Conservation (phyloP, 1,140 invertebrate species). For the Epicauta chinensis region DNA sequence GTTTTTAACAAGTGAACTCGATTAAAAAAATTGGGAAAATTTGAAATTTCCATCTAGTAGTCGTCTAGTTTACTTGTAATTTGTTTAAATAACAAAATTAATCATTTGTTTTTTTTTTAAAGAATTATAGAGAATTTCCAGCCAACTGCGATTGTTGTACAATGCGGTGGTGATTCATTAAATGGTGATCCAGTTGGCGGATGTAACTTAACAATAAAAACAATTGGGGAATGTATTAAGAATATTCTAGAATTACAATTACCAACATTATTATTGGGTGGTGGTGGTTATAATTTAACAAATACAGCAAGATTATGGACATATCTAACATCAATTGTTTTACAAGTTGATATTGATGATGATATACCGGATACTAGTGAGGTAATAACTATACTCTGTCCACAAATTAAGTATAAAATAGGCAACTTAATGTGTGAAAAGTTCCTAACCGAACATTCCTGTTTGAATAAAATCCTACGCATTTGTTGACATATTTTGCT, state of each 20-base stretch:
- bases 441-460: no score
- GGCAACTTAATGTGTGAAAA: no score
- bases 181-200: conserved; percentile 64
- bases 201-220: conserved; percentile 58
- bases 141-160: conserved; percentile 68
- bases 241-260: conserved; percentile 50
- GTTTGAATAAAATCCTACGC: no score
- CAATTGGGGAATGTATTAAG: conserved; percentile 53
- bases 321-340: conserved; percentile 52
- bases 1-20: no score
- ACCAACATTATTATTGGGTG: conserved; percentile 66
- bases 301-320: conserved; percentile 64
- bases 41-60: no score
- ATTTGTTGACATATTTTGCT: no score
- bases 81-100: no score
- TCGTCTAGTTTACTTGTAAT: no score
- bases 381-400: conserved; percentile 19
- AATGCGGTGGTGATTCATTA: conserved; percentile 73
- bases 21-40: no score
- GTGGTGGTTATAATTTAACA: conserved; percentile 63
- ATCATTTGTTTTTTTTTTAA: no score
- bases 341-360: conserved; percentile 42
- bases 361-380: conserved; percentile 60
- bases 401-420: no score
- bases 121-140: no score